phyloP scores from a whole-genome alignment of 2,113 vertebrate genomes.

The Phalacrocorax aristotelis region DNA sequence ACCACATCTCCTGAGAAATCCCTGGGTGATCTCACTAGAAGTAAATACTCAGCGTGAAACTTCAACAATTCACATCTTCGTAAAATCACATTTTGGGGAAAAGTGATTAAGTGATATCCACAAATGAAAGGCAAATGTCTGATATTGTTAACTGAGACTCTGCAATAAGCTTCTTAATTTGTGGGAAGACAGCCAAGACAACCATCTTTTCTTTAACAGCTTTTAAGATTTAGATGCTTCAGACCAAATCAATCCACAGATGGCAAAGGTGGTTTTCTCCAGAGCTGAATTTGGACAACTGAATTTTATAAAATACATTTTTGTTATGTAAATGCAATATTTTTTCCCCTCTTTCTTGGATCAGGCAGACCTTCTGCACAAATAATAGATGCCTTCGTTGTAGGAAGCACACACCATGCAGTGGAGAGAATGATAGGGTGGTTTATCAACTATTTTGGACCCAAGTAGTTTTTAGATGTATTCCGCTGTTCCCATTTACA shows the following conservation, averaged over 20 bases:
- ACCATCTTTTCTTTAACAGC: background rate
- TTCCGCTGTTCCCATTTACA: background rate
- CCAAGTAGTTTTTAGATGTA: background rate
- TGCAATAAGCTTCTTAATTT: background rate
- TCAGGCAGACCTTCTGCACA: background rate
- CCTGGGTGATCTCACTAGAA: background rate
- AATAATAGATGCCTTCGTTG: background rate
- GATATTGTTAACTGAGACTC: background rate
- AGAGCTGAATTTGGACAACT: background rate
- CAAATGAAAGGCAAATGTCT: background rate
- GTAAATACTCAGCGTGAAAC: background rate
- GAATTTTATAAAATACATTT: background rate
- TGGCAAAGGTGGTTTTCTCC: background rate
- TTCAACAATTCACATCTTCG: background rate
- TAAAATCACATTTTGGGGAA: background rate
- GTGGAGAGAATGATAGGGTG: background rate
- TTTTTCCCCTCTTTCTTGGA: background rate
- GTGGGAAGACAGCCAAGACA: background rate
- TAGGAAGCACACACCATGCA: background rate
- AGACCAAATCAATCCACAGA: background rate
- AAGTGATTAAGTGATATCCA: background rate
- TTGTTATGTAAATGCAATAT: background rate
- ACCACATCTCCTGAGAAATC: background rate
- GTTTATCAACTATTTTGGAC: conserved; percentile 1
- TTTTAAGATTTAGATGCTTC: background rate